phyloP scores from a whole-genome alignment of 1,140 invertebrate species.

The Anagrus nilaparvatae region DNA sequence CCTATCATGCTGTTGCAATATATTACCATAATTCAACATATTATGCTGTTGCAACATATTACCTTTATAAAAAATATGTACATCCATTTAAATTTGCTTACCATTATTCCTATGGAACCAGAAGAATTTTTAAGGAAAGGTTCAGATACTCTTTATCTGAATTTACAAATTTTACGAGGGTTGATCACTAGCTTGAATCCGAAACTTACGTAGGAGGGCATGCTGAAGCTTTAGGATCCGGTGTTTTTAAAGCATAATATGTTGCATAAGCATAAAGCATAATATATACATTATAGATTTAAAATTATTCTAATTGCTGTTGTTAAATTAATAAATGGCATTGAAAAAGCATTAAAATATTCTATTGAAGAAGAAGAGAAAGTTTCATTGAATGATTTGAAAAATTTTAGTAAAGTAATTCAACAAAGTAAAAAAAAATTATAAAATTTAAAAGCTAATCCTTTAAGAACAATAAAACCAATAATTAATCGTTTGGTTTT shows the following conservation, averaged over 20 bases:
- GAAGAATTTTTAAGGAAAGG: constrained; percentile 95
- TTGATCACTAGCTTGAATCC: constrained; percentile 88
- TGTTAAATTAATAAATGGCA: constrained; percentile 67
- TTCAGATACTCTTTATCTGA: constrained; percentile 88
- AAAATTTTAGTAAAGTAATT: constrained; percentile 76
- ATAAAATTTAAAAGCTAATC: constrained; percentile 67
- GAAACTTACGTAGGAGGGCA: constrained; percentile 99
- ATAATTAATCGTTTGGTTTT: constrained; percentile 98
- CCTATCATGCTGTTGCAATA: constrained; percentile 90
- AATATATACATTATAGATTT: constrained; percentile 84
- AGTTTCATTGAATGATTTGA: constrained; percentile 69
- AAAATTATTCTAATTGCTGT: constrained; percentile 73
- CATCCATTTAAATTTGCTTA: constrained; percentile 98
- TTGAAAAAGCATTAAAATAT: constrained; percentile 74
- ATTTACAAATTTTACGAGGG: constrained; percentile 79
- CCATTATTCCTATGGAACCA: constrained; percentile 96
- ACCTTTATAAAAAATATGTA: constrained; percentile 98
- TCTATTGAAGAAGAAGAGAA: constrained; percentile 87
- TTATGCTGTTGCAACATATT: constrained; percentile 97
- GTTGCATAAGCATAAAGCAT: too few species aligned
- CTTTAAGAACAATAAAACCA: constrained; percentile 80
- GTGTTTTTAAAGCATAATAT: constrained; percentile 90
- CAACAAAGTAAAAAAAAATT: constrained; percentile 57
- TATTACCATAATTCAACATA: constrained; percentile 91
- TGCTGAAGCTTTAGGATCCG: constrained; percentile 94